phyloP scores from a whole-genome alignment of 92 coral and sea anemone species.

The Heteractis magnifica region DNA sequence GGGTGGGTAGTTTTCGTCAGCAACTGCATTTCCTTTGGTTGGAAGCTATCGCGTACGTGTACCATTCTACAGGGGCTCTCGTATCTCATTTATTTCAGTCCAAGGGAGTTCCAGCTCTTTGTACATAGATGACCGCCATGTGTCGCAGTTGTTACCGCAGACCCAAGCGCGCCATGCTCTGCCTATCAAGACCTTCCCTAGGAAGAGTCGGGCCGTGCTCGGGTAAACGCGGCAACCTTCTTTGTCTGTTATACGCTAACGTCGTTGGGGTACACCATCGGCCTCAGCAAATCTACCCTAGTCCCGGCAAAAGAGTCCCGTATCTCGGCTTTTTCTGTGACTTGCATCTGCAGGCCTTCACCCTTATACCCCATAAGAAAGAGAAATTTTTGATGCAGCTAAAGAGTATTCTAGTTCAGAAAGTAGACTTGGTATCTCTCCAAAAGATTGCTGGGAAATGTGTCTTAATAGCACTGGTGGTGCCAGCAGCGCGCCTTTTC shows the following conservation, averaged over 20 bases:
- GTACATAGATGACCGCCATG: neutral
- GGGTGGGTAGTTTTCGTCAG: conserved; percentile 6
- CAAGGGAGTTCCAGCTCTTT: neutral
- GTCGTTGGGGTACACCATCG: conserved; percentile 10
- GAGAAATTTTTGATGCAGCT: neutral
- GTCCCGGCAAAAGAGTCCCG: neutral
- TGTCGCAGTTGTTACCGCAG: neutral
- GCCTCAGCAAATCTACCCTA: neutral
- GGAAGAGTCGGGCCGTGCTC: neutral
- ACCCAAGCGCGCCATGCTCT: rapidly evolving
- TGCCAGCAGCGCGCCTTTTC: conserved; percentile 42
- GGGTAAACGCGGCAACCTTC: neutral
- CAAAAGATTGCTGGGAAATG: conserved; percentile 32
- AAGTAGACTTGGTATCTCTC: neutral
- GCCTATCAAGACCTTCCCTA: neutral
- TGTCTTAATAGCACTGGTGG: conserved; percentile 26
- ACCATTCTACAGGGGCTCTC: neutral
- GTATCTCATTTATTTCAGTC: neutral
- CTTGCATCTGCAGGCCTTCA: conserved; percentile 13
- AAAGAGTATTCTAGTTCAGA: neutral
- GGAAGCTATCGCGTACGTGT: conserved; percentile 17
- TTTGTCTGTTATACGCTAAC: neutral
- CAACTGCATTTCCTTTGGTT: neutral
- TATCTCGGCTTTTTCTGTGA: conserved; percentile 29
- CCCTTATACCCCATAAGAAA: conserved; percentile 8